Conservation (phyloP, 30 jellyfish, hydroid and myxozoan species). For the Euphysa ruthae region DNA sequence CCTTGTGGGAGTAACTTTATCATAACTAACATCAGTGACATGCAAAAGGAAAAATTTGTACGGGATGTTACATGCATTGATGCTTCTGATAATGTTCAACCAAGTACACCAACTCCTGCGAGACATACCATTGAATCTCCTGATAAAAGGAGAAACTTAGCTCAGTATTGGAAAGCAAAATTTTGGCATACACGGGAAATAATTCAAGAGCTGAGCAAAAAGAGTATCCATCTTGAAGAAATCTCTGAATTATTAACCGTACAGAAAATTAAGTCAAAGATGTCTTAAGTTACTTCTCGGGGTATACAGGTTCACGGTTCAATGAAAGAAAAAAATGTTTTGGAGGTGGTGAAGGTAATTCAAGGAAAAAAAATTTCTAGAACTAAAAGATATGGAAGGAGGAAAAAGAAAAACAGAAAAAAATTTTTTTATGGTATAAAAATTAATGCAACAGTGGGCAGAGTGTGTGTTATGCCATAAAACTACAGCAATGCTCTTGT, state of each 20-base stretch:
- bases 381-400: background rate
- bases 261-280: background rate
- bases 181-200: background rate
- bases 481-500: background rate
- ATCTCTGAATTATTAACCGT: background rate
- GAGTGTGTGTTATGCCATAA: slow-evolving; percentile 1
- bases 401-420: background rate
- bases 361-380: background rate
- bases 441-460: background rate
- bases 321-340: background rate
- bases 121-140: background rate
- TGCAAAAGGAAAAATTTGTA: background rate
- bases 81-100: background rate
- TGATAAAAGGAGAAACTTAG: background rate
- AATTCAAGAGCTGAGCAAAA: slow-evolving; percentile 2
- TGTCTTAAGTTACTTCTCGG: background rate
- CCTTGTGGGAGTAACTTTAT: background rate
- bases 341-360: slow-evolving; percentile 2
- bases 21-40: background rate
- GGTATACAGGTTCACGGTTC: slow-evolving; percentile 1
- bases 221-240: background rate
- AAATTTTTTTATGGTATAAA: background rate
- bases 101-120: background rate
- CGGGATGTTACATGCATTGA: background rate
- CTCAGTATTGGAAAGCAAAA: slow-evolving; percentile 4